Conservation (phyloP, 1,140 invertebrate genomes). For the Hestina assimilis region DNA sequence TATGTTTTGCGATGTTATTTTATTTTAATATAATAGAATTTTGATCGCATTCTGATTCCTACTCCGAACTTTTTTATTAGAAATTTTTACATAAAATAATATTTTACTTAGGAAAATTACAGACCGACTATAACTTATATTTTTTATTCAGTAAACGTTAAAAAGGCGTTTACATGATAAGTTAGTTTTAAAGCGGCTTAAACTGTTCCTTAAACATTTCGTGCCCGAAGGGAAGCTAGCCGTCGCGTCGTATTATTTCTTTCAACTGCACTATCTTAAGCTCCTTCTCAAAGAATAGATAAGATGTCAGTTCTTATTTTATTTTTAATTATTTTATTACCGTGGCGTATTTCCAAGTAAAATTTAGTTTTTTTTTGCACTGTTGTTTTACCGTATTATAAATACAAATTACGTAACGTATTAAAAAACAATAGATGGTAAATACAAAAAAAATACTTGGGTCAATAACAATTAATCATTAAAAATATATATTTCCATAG, state of each 20-base stretch:
- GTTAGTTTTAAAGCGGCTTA: slow-evolving; percentile 6
- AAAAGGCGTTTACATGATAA: neutral
- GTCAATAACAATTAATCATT: no score
- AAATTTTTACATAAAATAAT: neutral
- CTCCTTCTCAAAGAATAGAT: slow-evolving; percentile 5
- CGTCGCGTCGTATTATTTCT: slow-evolving; percentile 1
- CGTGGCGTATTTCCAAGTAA: neutral
- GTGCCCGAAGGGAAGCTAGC: slow-evolving; percentile 2
- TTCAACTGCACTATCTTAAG: slow-evolving; percentile 6
- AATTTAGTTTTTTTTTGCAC: neutral
- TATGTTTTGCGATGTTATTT: slow-evolving; percentile 48
- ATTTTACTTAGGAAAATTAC: no score
- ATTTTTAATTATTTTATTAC: neutral
- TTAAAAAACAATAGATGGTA: no score
- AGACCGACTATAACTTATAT: no score
- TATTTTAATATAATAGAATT: slow-evolving; percentile 36
- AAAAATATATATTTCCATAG: no score
- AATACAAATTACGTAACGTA: no score
- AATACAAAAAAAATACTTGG: no score
- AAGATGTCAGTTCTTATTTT: neutral
- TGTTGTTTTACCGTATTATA: no score
- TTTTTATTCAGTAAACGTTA: neutral
- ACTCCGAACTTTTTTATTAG: no score
- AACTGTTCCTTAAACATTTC: slow-evolving; percentile 6
- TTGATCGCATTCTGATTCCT: slow-evolving; percentile 36